Percentiles rank a stretch among this genome's conserved stretches.
Conservation (phyloP, 2,888 invertebrate genomes). For the Tiphia femorata region DNA sequence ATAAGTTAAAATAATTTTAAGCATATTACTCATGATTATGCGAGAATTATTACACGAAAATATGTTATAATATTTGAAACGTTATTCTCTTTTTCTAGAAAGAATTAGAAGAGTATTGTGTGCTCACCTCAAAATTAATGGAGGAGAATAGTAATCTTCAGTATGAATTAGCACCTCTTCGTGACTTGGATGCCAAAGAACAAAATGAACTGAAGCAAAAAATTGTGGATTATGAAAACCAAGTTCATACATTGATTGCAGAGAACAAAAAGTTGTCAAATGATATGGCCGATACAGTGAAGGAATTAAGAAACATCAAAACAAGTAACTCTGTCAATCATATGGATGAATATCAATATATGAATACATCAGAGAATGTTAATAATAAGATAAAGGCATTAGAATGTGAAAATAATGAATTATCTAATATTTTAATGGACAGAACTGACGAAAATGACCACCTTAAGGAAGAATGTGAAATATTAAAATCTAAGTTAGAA, state of each 20-base stretch:
- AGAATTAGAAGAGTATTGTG: conserved; percentile 46
- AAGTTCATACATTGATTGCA: conserved; percentile 41
- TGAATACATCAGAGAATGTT: conserved; percentile 37
- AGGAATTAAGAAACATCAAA: conserved; percentile 57
- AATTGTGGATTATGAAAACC: conserved; percentile 34
- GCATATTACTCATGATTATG: background rate
- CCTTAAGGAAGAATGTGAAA: conserved; percentile 40
- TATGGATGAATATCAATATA: conserved; percentile 54
- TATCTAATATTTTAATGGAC: conserved; percentile 54
- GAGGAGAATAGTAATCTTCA: conserved; percentile 44
- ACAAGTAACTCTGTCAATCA: conserved; percentile 44
- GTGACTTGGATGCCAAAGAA: conserved; percentile 40
- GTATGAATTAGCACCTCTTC: conserved; percentile 30
- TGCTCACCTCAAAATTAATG: conserved; percentile 38
- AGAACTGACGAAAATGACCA: conserved; percentile 56
- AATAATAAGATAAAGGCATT: conserved; percentile 36
- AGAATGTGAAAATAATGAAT: conserved; percentile 48
- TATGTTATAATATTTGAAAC: too few species aligned
- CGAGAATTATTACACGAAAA: too few species aligned
- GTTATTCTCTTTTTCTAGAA: conserved; percentile 31
- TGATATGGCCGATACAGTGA: conserved; percentile 73
- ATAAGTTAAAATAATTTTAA: background rate
- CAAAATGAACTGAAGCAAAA: conserved; percentile 28
- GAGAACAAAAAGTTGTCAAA: conserved; percentile 70
- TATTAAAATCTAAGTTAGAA: conserved; percentile 40